Evolutionary conservation across 2,797 vertebrate genomes (phyloP).

Genomic region (Phalanger gymnotis): DNA sequence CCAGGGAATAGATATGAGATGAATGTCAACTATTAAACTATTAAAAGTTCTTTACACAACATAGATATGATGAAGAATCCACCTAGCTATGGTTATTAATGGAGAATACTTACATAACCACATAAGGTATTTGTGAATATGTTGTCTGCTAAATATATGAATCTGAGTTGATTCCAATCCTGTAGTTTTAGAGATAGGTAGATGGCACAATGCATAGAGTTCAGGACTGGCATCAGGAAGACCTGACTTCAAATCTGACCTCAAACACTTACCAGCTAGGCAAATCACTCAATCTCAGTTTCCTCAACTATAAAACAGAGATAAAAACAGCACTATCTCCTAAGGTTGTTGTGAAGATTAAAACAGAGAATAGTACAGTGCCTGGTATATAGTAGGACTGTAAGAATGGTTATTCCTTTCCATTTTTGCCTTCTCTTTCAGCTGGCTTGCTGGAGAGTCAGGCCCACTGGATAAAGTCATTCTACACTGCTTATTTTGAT

Average conservation of each 20-base stretch:
- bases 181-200: not conserved
- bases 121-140: not conserved
- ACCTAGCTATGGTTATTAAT: not conserved
- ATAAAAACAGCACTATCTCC: not conserved
- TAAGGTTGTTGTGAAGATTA: not conserved
- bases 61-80: not conserved
- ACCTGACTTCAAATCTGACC: not conserved
- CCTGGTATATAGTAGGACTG: too few relatives aligned
- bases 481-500: too few relatives aligned
- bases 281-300: not conserved
- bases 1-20: not conserved
- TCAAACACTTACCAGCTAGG: not conserved
- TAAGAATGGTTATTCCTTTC: too few relatives aligned
- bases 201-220: not conserved
- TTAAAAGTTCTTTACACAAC: accelerated
- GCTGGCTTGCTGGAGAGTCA: too few relatives aligned
- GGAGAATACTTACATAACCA: not conserved
- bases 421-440: too few relatives aligned
- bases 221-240: not conserved
- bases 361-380: too few relatives aligned
- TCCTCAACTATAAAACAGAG: not conserved
- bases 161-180: not conserved
- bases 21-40: not conserved
- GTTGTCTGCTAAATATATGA: not conserved
- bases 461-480: too few relatives aligned